Percentiles rank a stretch among this genome's conserved stretches.
Conservation (phyloP, 2,888 invertebrate genomes). For the Acleris holmiana region DNA sequence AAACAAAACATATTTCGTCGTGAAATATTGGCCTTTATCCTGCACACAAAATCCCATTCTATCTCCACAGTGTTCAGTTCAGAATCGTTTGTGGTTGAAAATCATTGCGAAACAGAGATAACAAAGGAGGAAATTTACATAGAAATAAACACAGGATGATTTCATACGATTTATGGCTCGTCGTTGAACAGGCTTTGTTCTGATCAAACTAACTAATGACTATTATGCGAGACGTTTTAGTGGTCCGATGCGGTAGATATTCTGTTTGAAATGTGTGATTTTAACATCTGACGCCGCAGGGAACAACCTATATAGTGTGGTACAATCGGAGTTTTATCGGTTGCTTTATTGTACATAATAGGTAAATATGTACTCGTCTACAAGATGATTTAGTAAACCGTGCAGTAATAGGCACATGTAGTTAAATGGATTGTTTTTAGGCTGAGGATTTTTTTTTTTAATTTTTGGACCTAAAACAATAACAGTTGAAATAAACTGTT, state of each 20-base stretch:
- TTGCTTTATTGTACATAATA: background rate
- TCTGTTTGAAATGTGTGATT: constrained; percentile 2
- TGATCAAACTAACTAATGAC: constrained; percentile 36
- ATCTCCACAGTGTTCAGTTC: background rate
- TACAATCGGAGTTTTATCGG: background rate
- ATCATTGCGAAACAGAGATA: constrained; percentile 36
- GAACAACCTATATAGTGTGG: background rate
- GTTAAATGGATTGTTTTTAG: no score
- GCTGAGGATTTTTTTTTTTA: no score
- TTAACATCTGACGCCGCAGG: background rate
- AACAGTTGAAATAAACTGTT: no score
- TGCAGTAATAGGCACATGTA: no score
- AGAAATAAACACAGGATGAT: constrained; percentile 38
- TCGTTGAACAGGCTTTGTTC: constrained; percentile 31
- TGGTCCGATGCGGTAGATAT: background rate
- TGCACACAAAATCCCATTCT: background rate
- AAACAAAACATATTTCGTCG: constrained; percentile 34
- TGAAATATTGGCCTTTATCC: constrained; percentile 21
- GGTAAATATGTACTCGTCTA: no score
- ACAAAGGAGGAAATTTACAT: constrained; percentile 38
- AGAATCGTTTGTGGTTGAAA: constrained; percentile 9
- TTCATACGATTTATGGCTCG: constrained; percentile 33
- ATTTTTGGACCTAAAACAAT: no score
- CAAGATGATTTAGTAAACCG: no score
- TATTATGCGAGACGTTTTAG: constrained; percentile 15